Percentiles rank a stretch among this genome's conserved stretches.
These are phyloP conservation scores for Phortica variegata DNA, from an alignment of 1,140 invertebrate genomes.

Conservation along the genomic window DNA sequence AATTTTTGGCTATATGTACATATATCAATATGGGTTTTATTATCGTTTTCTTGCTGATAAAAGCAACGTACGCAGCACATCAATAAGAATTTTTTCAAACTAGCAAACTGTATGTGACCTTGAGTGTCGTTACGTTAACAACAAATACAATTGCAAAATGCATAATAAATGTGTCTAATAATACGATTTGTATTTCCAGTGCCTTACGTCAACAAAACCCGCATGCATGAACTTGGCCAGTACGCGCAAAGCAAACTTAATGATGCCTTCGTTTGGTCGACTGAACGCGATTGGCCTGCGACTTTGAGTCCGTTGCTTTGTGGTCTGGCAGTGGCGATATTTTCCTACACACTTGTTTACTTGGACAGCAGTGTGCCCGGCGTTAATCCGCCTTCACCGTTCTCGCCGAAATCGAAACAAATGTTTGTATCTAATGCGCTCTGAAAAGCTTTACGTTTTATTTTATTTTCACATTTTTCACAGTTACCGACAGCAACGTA, in stretches of 20 bases:
- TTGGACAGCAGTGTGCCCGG: slow-evolving; percentile 60
- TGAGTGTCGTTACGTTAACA: no score
- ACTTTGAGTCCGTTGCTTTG: slow-evolving; percentile 37
- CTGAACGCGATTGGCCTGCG: slow-evolving; percentile 25
- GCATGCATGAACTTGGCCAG: slow-evolving; percentile 18
- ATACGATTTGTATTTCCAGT: slow-evolving; percentile 18
- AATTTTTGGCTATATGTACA: neutral
- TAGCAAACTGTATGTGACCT: neutral
- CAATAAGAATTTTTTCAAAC: neutral
- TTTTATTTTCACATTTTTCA: slow-evolving; percentile 5
- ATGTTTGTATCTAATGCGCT: neutral
- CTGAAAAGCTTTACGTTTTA: slow-evolving; percentile 2
- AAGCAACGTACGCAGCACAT: neutral
- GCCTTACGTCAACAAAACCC: slow-evolving; percentile 26
- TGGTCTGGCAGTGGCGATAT: slow-evolving; percentile 37
- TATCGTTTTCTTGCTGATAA: neutral
- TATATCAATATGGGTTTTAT: neutral
- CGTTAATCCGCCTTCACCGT: slow-evolving; percentile 58
- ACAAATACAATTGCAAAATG: neutral
- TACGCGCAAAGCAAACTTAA: slow-evolving; percentile 27
- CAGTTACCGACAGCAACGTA: slow-evolving; percentile 25
- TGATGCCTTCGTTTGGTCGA: slow-evolving; percentile 26
- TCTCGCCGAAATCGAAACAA: slow-evolving; percentile 49
- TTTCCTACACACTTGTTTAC: slow-evolving; percentile 59
- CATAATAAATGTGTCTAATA: neutral